These are phyloP conservation scores for Drosophila lutescens DNA, from an alignment of 2,888 invertebrate genomes.

Conservation along the genomic window DNA sequence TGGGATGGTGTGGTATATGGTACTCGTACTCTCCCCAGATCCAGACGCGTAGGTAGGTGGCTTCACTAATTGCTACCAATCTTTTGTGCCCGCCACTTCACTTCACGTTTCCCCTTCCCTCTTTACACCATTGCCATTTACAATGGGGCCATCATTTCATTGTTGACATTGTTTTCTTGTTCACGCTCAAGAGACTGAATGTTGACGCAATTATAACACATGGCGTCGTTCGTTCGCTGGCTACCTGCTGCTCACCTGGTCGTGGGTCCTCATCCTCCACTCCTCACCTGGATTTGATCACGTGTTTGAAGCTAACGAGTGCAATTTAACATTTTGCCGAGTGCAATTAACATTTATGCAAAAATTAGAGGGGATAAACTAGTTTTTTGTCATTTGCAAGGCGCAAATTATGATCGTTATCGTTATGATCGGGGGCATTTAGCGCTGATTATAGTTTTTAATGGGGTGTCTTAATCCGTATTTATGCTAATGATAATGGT, in stretches of 20 bases:
- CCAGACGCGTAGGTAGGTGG: constrained; percentile 26
- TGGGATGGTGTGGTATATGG: not conserved
- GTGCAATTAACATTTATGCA: constrained; percentile 70
- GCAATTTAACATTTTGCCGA: constrained; percentile 61
- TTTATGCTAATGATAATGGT: constrained; percentile 32
- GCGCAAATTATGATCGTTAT: constrained; percentile 59
- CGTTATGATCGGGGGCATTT: constrained; percentile 40
- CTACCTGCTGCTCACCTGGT: constrained; percentile 41
- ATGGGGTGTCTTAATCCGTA: constrained; percentile 43
- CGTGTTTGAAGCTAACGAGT: constrained; percentile 54
- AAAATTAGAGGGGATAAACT: constrained; percentile 55
- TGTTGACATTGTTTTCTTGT: constrained; percentile 71
- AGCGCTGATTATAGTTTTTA: constrained; percentile 55
- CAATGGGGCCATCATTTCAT: constrained; percentile 59
- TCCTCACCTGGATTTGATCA: constrained; percentile 25
- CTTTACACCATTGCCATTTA: constrained; percentile 30
- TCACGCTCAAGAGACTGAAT: constrained; percentile 52
- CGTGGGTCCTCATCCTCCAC: not conserved
- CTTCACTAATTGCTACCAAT: constrained; percentile 61
- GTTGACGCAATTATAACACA: constrained; percentile 75
- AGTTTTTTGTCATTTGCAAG: constrained; percentile 50
- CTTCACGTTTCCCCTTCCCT: constrained; percentile 1
- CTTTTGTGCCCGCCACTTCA: constrained; percentile 32
- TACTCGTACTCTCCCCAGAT: constrained; percentile 1
- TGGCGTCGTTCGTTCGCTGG: constrained; percentile 21